Conservation (phyloP, 2,797 vertebrate genomes). For the Morus bassanus region DNA sequence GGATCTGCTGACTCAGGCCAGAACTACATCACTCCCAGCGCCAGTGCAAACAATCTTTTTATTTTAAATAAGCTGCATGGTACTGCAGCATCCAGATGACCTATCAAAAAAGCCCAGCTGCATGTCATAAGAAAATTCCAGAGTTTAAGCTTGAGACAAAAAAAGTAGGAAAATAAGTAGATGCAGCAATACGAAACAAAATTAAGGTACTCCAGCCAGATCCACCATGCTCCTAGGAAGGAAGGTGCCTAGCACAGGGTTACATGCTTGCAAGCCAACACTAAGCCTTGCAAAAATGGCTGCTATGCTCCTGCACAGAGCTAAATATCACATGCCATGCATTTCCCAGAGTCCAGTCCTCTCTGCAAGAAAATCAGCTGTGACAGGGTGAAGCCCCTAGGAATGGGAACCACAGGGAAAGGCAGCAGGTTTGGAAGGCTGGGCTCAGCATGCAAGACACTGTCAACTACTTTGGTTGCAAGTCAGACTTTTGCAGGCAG, state of each 20-base stretch:
- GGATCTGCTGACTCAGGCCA: not conserved
- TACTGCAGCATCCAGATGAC: not conserved
- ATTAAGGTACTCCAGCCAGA: not conserved
- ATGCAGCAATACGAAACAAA: not conserved
- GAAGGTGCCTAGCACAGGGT: not conserved
- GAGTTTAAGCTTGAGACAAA: not conserved
- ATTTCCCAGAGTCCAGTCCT: not conserved
- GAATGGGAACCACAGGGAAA: not conserved
- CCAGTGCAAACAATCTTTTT: not conserved
- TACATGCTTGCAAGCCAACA: not conserved
- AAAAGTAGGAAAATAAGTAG: not conserved
- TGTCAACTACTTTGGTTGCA: accelerated
- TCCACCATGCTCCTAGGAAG: not conserved
- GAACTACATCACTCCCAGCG: not conserved
- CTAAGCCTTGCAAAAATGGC: not conserved
- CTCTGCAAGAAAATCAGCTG: accelerated
- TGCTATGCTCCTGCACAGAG: not conserved
- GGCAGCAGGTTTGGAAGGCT: not conserved
- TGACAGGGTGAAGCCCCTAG: not conserved
- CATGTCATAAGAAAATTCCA: not conserved
- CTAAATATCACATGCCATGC: not conserved
- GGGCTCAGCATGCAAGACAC: accelerated
- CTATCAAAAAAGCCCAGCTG: not conserved
- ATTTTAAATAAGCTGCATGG: not conserved
- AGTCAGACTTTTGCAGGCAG: not conserved